These are phyloP conservation scores for Nesidiocoris tenuis DNA, from an alignment of 2,888 invertebrate genomes.

Conservation along the genomic window DNA sequence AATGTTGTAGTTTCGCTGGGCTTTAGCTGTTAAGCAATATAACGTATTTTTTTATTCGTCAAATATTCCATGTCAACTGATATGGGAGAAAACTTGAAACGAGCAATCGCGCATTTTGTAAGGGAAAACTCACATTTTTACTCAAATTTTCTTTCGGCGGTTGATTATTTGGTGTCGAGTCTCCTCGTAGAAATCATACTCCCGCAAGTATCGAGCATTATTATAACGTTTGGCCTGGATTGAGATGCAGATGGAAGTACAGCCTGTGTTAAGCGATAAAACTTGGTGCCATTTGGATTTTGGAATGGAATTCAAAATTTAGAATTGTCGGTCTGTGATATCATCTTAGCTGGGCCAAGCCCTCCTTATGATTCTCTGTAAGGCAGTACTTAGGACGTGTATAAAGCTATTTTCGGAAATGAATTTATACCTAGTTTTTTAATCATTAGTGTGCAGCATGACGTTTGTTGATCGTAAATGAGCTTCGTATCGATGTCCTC, in stretches of 20 bases:
- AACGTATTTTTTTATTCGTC: not conserved
- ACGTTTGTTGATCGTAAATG: too few relatives aligned
- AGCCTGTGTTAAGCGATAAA: constrained; percentile 24
- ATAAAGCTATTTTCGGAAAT: constrained; percentile 12
- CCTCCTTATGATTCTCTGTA: constrained; percentile 28
- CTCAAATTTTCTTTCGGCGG: too few relatives aligned
- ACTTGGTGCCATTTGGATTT: constrained; percentile 30
- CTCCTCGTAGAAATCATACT: not conserved
- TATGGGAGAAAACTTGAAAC: not conserved
- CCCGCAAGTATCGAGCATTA: not conserved
- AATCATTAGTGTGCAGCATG: not conserved
- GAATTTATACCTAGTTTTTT: constrained; percentile 21
- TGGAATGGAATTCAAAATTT: constrained; percentile 33
- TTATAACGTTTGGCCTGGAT: not conserved
- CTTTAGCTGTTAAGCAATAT: not conserved
- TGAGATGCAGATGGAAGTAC: not conserved
- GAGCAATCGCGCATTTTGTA: not conserved
- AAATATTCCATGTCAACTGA: not conserved
- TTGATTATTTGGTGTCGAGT: too few relatives aligned
- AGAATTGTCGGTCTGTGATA: constrained; percentile 32
- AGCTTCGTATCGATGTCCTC: too few relatives aligned
- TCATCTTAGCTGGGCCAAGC: constrained; percentile 27
- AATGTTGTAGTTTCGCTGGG: constrained; percentile 18
- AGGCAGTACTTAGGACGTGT: constrained; percentile 13
- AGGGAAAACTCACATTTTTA: too few relatives aligned